Evolutionary conservation across 2,113 vertebrate species (phyloP).

Genomic region (Tenebrosternarchus preto): DNA sequence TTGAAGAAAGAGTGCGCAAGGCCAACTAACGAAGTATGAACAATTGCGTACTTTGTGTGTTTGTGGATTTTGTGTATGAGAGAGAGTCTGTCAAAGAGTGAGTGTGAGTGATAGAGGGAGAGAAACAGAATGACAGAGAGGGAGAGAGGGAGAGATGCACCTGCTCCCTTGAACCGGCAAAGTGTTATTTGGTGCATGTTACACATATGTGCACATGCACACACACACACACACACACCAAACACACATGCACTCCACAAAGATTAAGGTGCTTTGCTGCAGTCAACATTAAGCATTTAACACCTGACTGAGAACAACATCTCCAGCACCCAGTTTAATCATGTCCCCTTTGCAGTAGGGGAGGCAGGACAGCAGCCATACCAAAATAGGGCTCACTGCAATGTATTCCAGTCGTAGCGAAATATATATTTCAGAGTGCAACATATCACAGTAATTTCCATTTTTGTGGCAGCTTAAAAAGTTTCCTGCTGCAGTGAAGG

Average conservation of each 20-base stretch:
- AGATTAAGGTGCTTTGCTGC: slow-evolving; percentile 6
- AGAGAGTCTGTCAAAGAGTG: too few species aligned
- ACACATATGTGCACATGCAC: background rate
- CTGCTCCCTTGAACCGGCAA: slow-evolving; percentile 15
- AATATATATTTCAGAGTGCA: slow-evolving; percentile 4
- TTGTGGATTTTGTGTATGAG: slow-evolving; percentile 7
- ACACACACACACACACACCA: background rate
- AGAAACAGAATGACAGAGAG: too few species aligned
- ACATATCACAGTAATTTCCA: background rate
- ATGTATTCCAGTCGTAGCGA: background rate
- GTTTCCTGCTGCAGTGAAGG: background rate
- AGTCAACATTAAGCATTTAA: slow-evolving; percentile 37
- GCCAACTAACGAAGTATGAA: slow-evolving; percentile 18
- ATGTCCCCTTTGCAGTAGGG: background rate
- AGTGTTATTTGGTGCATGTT: background rate
- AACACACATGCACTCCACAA: slow-evolving; percentile 1
- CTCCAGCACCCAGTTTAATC: slow-evolving; percentile 4
- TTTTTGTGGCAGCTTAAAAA: background rate
- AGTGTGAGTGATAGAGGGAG: too few species aligned
- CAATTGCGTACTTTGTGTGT: background rate
- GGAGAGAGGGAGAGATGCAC: too few species aligned
- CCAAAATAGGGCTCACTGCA: background rate
- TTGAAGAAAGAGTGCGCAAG: slow-evolving; percentile 19
- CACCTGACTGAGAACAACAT: slow-evolving; percentile 13
- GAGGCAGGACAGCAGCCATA: background rate